Evolutionary conservation across 2,797 vertebrate genomes (phyloP).

Genomic region (Atherinosoma microstoma): DNA sequence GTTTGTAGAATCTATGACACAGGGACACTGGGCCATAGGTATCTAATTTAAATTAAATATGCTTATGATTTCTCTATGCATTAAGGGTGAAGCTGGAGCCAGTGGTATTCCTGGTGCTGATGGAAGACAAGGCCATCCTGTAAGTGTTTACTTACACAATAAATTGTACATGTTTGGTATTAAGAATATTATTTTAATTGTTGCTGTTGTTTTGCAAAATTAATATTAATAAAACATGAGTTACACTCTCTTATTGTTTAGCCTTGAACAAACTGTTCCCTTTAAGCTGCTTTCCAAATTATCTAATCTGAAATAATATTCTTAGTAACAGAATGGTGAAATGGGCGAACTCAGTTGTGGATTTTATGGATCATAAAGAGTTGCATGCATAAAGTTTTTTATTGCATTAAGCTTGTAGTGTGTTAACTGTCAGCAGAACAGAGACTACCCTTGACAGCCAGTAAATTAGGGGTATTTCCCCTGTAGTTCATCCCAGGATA

Average conservation of each 20-base stretch:
- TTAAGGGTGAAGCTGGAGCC: slow-evolving; percentile 90
- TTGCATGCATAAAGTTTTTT: slow-evolving; percentile 25
- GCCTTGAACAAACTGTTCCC: not conserved
- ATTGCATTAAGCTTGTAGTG: slow-evolving; percentile 24
- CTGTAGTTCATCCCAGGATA: slow-evolving; percentile 75
- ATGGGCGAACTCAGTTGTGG: not conserved
- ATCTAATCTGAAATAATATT: slow-evolving; percentile 9
- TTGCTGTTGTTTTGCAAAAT: not conserved
- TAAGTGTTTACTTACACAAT: slow-evolving; percentile 78
- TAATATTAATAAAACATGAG: not conserved
- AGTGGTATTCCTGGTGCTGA: slow-evolving; percentile 89
- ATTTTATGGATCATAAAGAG: slow-evolving; percentile 33
- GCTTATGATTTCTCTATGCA: slow-evolving; percentile 1
- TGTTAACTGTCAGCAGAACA: slow-evolving; percentile 52
- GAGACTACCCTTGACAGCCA: slow-evolving; percentile 50
- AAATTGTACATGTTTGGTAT: slow-evolving; percentile 1
- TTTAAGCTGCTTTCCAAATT: slow-evolving; percentile 8
- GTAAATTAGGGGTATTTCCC: slow-evolving; percentile 73
- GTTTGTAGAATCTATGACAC: not conserved
- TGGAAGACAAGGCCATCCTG: slow-evolving; percentile 89
- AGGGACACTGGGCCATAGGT: not conserved
- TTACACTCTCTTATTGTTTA: not conserved
- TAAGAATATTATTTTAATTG: not conserved
- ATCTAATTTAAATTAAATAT: slow-evolving; percentile 6
- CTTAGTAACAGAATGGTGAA: slow-evolving; percentile 12